Evolutionary conservation across 2,113 vertebrate species (phyloP), one percentile per base, ranked within the genome.

Genomic region (Steatornis caripensis): DNA sequence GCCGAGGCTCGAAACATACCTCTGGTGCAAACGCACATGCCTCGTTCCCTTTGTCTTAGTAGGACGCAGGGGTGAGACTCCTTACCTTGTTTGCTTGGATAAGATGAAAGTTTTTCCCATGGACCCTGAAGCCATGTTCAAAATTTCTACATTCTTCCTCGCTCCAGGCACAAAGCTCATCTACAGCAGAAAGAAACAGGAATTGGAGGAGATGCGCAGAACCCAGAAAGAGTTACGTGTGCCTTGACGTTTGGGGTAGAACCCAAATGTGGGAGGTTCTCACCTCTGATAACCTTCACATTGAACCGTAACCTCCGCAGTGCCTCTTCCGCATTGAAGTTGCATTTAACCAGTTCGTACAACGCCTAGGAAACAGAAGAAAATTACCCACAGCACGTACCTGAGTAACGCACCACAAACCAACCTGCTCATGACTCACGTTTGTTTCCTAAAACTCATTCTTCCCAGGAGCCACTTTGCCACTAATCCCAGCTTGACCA

Each of bases 1-100:
- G 76, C 87, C 4, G 18, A 93, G 87, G 90, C 85, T 89, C 92
- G 36, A 14, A 54, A 57, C 61, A 34, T 46, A 68, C 43, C 86
- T 46, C 77, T 53, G 84, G 65, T 69, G 58, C 51, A 22, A 53
- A 30, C 1, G 30, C 84, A 68, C 12, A 0, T 29, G 48, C 36
- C 92, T 93, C 80, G 60, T 84, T 48, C 65, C 85, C 78, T 24
- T 19, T 30, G 64, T 30, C 90, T 26, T 2, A 34, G 39, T 4
- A 32, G 57, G 51, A 20, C 3, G 34, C 64, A 30, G 72, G 45
- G 71, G 30, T 34, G 36, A 65, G 36, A 5, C 2, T 87, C 71
- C 97, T 97, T 93, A 99, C 99, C 99, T 99, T 99, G 97, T 99
- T 99, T 29, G 99, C 99, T 90, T 99, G 99, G 95, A 99, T 99